These are phyloP conservation scores for Synanthedon formicaeformis DNA, from an alignment of 2,888 invertebrate species.

Conservation along the genomic window DNA sequence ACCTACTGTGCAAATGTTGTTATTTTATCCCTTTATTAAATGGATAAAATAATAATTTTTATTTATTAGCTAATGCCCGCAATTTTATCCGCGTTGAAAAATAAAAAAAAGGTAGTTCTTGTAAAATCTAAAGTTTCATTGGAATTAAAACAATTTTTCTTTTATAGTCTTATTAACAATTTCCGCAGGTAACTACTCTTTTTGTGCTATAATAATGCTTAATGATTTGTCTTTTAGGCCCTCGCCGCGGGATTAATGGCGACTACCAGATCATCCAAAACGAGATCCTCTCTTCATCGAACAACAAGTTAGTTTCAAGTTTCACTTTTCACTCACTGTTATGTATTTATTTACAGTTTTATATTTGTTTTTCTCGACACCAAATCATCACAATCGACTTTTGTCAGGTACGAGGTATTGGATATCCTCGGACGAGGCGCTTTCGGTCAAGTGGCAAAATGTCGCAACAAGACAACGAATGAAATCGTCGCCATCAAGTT, in stretches of 20 bases:
- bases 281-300: conserved; percentile 96
- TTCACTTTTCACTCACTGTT: neutral
- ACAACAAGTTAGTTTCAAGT: conserved; percentile 79
- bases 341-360: no score
- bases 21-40: no score
- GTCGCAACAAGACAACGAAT: conserved; percentile 99
- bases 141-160: conserved; percentile 4
- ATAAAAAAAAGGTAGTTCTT: no score
- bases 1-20: no score
- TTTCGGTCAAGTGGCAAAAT: conserved; percentile 99
- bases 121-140: neutral
- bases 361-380: neutral
- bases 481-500: conserved; percentile 99
- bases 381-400: neutral
- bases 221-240: conserved; percentile 56
- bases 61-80: no score
- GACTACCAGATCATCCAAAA: conserved; percentile 99
- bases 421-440: conserved; percentile 99
- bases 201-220: neutral
- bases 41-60: no score
- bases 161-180: no score
- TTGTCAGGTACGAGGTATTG: conserved; percentile 80
- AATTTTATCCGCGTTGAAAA: no score
- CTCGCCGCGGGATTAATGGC: conserved; percentile 91
- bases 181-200: no score